These are phyloP conservation scores for Oreochromis niloticus DNA, from an alignment of 2,113 vertebrate genomes.

Conservation along the genomic window DNA sequence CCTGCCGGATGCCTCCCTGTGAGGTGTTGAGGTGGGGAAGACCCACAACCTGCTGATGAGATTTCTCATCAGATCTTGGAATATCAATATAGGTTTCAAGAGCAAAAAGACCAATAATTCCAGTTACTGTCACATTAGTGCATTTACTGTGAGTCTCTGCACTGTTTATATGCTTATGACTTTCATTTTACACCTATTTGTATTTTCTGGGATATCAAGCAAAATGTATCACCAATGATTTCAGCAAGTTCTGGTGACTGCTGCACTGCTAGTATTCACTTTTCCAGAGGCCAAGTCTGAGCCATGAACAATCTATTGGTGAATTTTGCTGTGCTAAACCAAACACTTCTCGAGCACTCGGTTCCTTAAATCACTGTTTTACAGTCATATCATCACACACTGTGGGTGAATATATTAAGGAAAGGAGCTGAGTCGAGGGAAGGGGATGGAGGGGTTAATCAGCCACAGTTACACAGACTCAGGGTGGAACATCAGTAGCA, in stretches of 20 bases:
- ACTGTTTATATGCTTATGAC: background rate
- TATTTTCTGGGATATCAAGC: background rate
- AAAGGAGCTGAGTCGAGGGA: background rate
- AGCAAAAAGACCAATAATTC: background rate
- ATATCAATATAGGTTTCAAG: background rate
- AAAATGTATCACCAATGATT: background rate
- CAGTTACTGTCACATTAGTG: background rate
- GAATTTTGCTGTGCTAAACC: background rate
- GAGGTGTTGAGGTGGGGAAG: background rate
- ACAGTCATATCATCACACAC: background rate
- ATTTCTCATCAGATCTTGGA: background rate
- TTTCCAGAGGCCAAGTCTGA: background rate
- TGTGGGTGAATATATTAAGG: background rate
- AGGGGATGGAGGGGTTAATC: background rate
- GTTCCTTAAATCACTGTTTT: background rate
- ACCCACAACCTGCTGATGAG: background rate
- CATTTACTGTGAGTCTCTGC: background rate
- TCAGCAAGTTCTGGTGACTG: background rate
- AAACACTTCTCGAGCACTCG: background rate
- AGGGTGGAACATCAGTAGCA: conserved; percentile 6
- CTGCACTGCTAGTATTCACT: background rate
- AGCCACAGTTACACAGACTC: background rate
- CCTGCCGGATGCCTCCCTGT: background rate
- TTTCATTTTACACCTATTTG: background rate
- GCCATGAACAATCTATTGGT: background rate